These are phyloP conservation scores for Lasioglossum zephyrum DNA, from an alignment of 2,888 invertebrate genomes.

Conservation along the genomic window DNA sequence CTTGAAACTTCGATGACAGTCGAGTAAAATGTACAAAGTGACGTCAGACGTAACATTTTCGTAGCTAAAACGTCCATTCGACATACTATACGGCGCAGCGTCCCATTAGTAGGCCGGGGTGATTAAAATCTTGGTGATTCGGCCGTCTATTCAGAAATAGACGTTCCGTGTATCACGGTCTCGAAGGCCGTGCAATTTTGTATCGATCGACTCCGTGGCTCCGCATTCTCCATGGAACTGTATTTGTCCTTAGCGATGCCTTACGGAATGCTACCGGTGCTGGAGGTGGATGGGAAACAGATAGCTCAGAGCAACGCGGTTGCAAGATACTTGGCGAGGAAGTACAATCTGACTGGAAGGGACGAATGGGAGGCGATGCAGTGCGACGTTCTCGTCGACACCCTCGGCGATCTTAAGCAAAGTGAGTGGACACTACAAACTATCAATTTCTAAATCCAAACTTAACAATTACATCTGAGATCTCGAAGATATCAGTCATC, in stretches of 20 bases:
- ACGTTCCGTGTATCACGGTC: neutral
- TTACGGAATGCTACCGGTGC: slow-evolving; percentile 86
- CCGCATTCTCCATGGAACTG: slow-evolving; percentile 7
- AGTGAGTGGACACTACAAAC: slow-evolving; percentile 79
- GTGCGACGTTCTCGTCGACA: slow-evolving; percentile 86
- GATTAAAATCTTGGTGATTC: slow-evolving; percentile 30
- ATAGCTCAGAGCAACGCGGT: slow-evolving; percentile 87
- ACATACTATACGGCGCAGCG: neutral
- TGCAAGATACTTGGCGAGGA: slow-evolving; percentile 86
- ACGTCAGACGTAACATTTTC: no score
- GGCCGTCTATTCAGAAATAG: slow-evolving; percentile 15
- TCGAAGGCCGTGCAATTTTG: slow-evolving; percentile 26
- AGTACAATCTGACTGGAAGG: slow-evolving; percentile 86
- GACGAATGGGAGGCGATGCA: slow-evolving; percentile 86
- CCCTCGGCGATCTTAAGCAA: slow-evolving; percentile 86
- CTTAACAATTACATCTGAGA: neutral
- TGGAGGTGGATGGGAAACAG: slow-evolving; percentile 87
- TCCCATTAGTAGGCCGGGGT: slow-evolving; percentile 23
- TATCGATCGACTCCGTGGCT: slow-evolving; percentile 27
- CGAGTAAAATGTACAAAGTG: no score
- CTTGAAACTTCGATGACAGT: no score
- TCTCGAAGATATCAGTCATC: no score
- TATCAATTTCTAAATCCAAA: neutral
- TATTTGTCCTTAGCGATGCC: slow-evolving; percentile 84
- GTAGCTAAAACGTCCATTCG: no score